Evolutionary conservation across 2,113 vertebrate species (phyloP), one percentile per base, ranked within the genome.

Genomic region (Eubucco bourcierii): DNA sequence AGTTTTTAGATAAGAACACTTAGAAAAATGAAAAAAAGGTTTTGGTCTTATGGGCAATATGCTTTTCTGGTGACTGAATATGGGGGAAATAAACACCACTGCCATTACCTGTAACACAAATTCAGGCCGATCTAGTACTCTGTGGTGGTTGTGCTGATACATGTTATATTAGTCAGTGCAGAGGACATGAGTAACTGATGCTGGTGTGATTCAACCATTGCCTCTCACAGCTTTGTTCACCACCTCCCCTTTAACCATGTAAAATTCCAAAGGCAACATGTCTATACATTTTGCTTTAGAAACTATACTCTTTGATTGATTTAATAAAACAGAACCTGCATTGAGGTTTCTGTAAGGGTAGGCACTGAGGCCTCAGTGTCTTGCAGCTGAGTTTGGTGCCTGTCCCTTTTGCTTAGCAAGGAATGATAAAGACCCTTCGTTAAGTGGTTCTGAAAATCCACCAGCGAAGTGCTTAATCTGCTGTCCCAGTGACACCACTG

Each of bases 1-100:
- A 50, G 50, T 52, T 87, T 85, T 82, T 47, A 80, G 91, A 58
- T 90, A 95, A 93, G 70, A 92, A 37, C 15, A 6, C 37, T 67
- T 25, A 23, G 47, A 9, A 23, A 12, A 23, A 50, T 68, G 65
- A 59, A 84, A 72, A n/a, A 31, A 21, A 24, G 25, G 39, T 3
- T 59, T 34, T 3, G 10, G 15, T 18, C 27, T 83, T 80, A 60
- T 25, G 33, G 47, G 11, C 28, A 37, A 1, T 6, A 6, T 23
- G 24, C 17, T 18, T 70, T 85, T 84, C 52, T 92, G 20, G 7
- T 75, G 73, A 15, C 56, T 60, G 31, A 77, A 13, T 71, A 19
- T 56, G 33, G 47, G 72, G 41, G 60, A 28, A 39, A 31, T 70
- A 58, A 72, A 44, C 24, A 34, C 28, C 55, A 66, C 71, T 92